Evolutionary conservation across 92 coral and sea anemone species (phyloP), one percentile per base, ranked within the genome.

Genomic region (Parazoanthus swiftii): DNA sequence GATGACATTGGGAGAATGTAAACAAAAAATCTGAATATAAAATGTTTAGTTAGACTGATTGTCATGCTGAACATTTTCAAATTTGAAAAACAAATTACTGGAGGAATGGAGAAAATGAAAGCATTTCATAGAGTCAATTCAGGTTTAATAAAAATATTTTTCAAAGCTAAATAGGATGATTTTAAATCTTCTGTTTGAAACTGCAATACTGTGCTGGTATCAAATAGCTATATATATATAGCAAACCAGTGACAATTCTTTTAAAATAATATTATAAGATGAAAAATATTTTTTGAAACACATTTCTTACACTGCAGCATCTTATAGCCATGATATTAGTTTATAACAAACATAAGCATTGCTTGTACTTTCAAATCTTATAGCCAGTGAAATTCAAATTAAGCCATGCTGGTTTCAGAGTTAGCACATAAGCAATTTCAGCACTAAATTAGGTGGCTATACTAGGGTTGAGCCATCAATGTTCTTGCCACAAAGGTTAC

Each of bases 11-110:
- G 36, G 13, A 70, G 15, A 70, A 5, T 25, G 29, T 68, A 68
- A 83, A 83, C 65, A 46, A 44, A 50, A 72, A 84, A 48, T 43
- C 29, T 7, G 78, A 84, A 72, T 72, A 84, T 46, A 84, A 84
- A 84, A 84, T 84, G 87, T 84, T 84, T 84, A n/a, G 56, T 18
- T 66, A 51, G 16, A 71, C 75, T 36, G 29, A 71, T 43, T 71
- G 66, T 44, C 87, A 84, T 71, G 87, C 79, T 70, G 65, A 84
- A 84, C 44, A 67, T 51, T 70, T 35, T 70, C 36, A 10, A 70
- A 84, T 44, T 70, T 72, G 37, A 70, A 84, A 70, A 84, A 84
- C 79, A 84, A 84, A 84, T 84, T 84, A 84, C 16, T 70, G 66
- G 43, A 71, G 66, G 23, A 51, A 84, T 72, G 48, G 44, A 33